Conservation (phyloP, 2,888 invertebrate genomes). For the Cephus spinipes region DNA sequence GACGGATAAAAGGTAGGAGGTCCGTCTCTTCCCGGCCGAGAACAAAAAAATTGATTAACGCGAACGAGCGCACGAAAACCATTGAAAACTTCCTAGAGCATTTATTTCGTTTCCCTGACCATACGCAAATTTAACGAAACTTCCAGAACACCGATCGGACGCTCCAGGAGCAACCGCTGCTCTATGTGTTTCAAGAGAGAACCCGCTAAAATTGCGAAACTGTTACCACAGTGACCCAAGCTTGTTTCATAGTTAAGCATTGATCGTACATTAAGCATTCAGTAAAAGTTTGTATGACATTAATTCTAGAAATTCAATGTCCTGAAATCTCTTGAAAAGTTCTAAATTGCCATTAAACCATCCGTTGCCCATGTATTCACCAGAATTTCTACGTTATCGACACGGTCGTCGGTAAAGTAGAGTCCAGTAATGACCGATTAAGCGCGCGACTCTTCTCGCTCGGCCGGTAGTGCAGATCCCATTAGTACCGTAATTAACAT, state of each 20-base stretch:
- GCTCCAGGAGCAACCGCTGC: background rate
- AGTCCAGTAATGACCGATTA: accelerated
- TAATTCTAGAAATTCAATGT: background rate
- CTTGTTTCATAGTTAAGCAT: background rate
- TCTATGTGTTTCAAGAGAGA: background rate
- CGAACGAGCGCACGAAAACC: background rate
- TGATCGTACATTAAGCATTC: background rate
- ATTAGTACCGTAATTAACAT: background rate
- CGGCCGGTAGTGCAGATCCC: background rate
- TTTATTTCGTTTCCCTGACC: background rate
- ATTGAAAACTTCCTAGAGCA: background rate
- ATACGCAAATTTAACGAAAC: background rate
- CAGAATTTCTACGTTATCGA: background rate
- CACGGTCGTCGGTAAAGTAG: background rate
- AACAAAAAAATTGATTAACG: background rate
- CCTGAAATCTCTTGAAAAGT: background rate
- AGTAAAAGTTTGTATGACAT: background rate
- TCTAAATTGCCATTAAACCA: background rate
- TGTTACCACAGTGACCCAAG: background rate
- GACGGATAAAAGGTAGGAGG: background rate
- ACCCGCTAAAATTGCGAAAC: background rate
- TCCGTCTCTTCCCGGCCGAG: background rate
- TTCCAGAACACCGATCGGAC: background rate
- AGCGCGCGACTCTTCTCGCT: background rate
- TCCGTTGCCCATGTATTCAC: background rate